Evolutionary conservation across 2,888 invertebrate species (phyloP).

Genomic region (Sinopyrophorus schimmeli): DNA sequence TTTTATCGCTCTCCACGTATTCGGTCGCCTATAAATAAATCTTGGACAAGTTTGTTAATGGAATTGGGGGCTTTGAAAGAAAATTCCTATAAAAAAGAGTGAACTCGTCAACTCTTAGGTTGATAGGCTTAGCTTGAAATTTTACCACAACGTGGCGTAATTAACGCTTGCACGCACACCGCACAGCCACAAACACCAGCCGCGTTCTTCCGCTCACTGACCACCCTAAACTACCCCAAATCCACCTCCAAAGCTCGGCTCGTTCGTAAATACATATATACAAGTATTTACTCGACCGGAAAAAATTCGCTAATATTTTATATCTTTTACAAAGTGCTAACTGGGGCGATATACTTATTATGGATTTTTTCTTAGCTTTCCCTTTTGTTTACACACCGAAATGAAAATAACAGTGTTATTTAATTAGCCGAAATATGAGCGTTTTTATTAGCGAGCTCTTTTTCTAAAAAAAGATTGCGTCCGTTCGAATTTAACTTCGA

Average conservation of each 20-base stretch:
- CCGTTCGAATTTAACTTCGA: too few relatives aligned
- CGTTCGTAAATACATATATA: conserved; percentile 26
- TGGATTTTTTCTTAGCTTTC: conserved; percentile 17
- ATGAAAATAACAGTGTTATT: neutral
- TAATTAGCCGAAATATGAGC: too few relatives aligned
- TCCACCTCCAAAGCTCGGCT: conserved; percentile 33
- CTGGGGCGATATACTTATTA: conserved; percentile 16
- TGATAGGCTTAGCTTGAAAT: conserved; percentile 40
- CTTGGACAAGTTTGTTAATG: too few relatives aligned
- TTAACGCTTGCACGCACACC: conserved; percentile 50
- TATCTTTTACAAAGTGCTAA: conserved; percentile 27
- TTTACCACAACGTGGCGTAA: conserved; percentile 47
- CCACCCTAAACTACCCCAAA: conserved; percentile 46
- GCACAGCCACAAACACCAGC: conserved; percentile 49
- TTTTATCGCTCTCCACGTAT: too few relatives aligned
- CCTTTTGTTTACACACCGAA: conserved; percentile 3
- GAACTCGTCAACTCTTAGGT: conserved; percentile 26
- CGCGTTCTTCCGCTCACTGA: conserved; percentile 49
- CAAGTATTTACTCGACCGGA: conserved; percentile 26
- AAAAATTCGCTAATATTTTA: conserved; percentile 29
- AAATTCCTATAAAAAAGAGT: too few relatives aligned
- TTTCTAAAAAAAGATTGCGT: too few relatives aligned
- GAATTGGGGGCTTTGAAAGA: too few relatives aligned
- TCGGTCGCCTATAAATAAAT: too few relatives aligned
- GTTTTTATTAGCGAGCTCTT: too few relatives aligned